Evolutionary conservation across 2,888 invertebrate genomes (phyloP), one percentile per base, ranked within the genome.

Genomic region (Amblyjoppa fuscipennis): DNA sequence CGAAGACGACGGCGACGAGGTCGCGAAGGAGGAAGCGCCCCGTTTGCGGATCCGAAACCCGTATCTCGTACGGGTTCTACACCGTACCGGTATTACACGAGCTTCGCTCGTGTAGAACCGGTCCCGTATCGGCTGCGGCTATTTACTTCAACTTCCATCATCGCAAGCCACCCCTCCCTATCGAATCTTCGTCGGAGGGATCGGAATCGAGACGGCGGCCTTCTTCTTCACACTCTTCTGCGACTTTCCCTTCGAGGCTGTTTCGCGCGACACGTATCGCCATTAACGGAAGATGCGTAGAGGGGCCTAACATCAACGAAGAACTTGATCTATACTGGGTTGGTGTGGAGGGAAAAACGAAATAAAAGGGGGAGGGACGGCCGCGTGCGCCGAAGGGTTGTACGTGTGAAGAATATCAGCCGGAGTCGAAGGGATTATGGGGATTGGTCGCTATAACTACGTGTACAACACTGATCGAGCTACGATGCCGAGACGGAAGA

Each of bases 341-440:
- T 0, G 53, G 28, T 34, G 28, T n/a, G 31, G 28, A 28, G 13
- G 61, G 6, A 41, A 28, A 45, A 64, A 71, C 28, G 61, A 34
- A 66, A 77, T 28, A 34, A 56, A 11, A 20, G 45, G n/a, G 66
- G 56, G 41, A 2, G 45, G 28, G 28, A 34, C 16, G 34, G 16
- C 78, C 85, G 56, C 51, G 76, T 76, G 82, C 59, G 49, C 38
- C 68, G 61, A 82, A 85, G 76, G 73, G 76, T 80, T 68, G 71
- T 75, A 85, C 85, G 85, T 83, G 85, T 68, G 51, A 38, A 28
- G 85, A 85, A 85, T 85, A 75, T 64, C 68, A 34, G 16, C 38
- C 31, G n/a, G 61, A 68, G 59, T 31, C 71, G 31, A 53, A 71
- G 70, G 76, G 76, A 83, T 76, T 68, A 80, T 64, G 38, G 53